A percentile compares a stretch with the other conserved stretches of the same genome.
Evolutionary conservation across 2,888 invertebrate genomes (phyloP).

Genomic region (Trachelus tabidus): DNA sequence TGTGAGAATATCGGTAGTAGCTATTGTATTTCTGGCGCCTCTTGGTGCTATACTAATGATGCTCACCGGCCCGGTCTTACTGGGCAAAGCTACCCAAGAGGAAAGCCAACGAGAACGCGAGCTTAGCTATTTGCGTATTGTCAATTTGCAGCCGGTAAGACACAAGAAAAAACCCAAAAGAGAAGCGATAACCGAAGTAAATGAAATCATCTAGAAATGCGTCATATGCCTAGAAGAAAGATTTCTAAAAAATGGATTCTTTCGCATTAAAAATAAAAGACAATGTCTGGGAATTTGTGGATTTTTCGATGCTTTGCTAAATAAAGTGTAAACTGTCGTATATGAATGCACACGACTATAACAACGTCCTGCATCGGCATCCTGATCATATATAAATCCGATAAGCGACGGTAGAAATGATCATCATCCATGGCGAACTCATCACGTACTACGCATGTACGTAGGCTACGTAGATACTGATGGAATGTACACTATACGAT

Average conservation of each 20-base stretch:
- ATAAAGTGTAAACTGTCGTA: too few relatives aligned
- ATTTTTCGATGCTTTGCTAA: too few relatives aligned
- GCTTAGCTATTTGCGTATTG: slow-evolving; percentile 28
- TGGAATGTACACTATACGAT: slow-evolving; percentile 8
- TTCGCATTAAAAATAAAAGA: neutral
- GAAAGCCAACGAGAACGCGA: slow-evolving; percentile 25
- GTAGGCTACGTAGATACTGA: too few relatives aligned
- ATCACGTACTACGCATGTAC: neutral
- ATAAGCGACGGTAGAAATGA: slow-evolving; percentile 35
- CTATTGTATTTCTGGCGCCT: slow-evolving; percentile 55
- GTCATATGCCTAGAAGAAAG: neutral
- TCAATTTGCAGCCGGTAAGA: slow-evolving; percentile 29
- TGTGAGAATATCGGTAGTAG: slow-evolving; percentile 48
- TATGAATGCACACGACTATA: too few relatives aligned
- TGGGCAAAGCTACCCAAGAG: slow-evolving; percentile 45
- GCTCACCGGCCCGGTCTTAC: slow-evolving; percentile 49
- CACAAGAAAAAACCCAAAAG: neutral
- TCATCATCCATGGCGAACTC: slow-evolving; percentile 17
- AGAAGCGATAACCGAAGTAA: neutral
- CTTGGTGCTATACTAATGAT: slow-evolving; percentile 52
- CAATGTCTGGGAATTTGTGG: too few relatives aligned
- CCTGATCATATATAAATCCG: slow-evolving; percentile 28
- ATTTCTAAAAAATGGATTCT: too few relatives aligned
- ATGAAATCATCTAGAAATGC: neutral
- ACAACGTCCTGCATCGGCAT: too few relatives aligned